Base-by-base conservation (phyloP, 2,113 vertebrate species). In the Equus quagga region DNA sequence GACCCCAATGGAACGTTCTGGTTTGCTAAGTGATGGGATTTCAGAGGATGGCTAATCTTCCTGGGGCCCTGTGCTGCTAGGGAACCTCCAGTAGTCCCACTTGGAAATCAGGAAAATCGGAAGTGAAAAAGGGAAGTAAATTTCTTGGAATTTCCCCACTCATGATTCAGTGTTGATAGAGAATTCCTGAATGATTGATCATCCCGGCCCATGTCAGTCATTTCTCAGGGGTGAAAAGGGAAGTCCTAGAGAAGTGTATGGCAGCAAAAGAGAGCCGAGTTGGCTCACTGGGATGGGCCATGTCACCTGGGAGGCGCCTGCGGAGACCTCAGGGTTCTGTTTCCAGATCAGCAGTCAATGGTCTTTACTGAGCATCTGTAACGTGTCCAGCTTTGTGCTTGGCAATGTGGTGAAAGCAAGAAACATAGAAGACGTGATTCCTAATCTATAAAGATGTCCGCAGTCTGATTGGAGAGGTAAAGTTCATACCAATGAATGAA, bases 91-190 rank as follows among this genome's bases (percentile, higher is more conserved):
- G 31, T 72, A 67, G 21, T 46, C 36, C 51, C 56, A 31, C 23
- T 56, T 62, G 67, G 44, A 80, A 70, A 87, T 72, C 75, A 70
- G 72, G 86, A 91, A 93, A 89, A 73, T 19, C 54, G 18, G 56
- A 31, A 3, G 13, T 26, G 56, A 65, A 76, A 95, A 94, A 76
- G 3, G 18, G 56, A 70, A 54, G 21, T 44, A 56, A 8, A 65
- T 95, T 86, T 94, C 54, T 96, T 60, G 19, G 51, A 72, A 92
- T 90, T 65, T 87, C 64, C 31, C 33, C 13, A 26, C 13, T 70
- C 5, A 5, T 56, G 62, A 28, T 81, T 95, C 44, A 62, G n/a
- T 49, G 26, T 65, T 67, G 64, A 93, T 91, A 56, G 8, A 84
- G 24, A 60, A 56, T 72, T 94, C 33, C 31, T 81, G 83, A 90